These are phyloP conservation scores for Amblyopsis hoosieri DNA, from an alignment of 2,797 vertebrate species.

Conservation along the genomic window DNA sequence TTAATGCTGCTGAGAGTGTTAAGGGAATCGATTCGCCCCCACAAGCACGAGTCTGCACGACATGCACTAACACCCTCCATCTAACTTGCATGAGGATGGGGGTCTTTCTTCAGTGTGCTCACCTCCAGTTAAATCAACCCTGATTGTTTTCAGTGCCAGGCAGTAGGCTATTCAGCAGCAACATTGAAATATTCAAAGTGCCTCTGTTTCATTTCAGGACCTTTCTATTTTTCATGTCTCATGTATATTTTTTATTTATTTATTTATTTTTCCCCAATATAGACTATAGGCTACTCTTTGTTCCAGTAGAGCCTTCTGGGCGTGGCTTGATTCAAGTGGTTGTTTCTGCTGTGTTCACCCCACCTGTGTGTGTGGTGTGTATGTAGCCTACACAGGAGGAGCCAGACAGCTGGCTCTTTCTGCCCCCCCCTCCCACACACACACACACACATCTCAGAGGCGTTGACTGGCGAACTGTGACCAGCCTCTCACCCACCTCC, in stretches of 20 bases:
- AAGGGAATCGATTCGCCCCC: slow-evolving; percentile 75
- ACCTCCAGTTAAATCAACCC: slow-evolving; percentile 74
- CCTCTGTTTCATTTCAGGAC: slow-evolving; percentile 40
- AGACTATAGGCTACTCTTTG: no score
- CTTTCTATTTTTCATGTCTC: slow-evolving; percentile 38
- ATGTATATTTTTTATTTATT: not conserved
- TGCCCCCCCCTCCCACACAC: slow-evolving; percentile 30
- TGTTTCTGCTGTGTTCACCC: slow-evolving; percentile 45
- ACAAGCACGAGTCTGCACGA: slow-evolving; percentile 45
- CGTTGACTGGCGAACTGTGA: slow-evolving; percentile 73
- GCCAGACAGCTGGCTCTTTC: slow-evolving; percentile 75
- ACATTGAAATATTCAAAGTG: slow-evolving; percentile 19
- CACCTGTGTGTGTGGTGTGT: slow-evolving; percentile 28
- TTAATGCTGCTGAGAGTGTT: slow-evolving; percentile 72
- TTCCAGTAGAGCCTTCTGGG: not conserved
- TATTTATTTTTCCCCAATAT: not conserved
- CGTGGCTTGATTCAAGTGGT: slow-evolving; percentile 60
- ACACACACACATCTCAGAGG: slow-evolving; percentile 42
- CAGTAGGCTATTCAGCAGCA: slow-evolving; percentile 47
- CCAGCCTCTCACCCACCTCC: slow-evolving; percentile 17
- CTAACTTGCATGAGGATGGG: slow-evolving; percentile 43
- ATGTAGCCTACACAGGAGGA: slow-evolving; percentile 51
- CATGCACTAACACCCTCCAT: slow-evolving; percentile 64
- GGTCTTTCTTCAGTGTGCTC: slow-evolving; percentile 60
- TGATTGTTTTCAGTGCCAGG: slow-evolving; percentile 71